Evolutionary conservation across 2,888 invertebrate genomes (phyloP), one percentile per base, ranked within the genome.

Genomic region (Nezara viridula): DNA sequence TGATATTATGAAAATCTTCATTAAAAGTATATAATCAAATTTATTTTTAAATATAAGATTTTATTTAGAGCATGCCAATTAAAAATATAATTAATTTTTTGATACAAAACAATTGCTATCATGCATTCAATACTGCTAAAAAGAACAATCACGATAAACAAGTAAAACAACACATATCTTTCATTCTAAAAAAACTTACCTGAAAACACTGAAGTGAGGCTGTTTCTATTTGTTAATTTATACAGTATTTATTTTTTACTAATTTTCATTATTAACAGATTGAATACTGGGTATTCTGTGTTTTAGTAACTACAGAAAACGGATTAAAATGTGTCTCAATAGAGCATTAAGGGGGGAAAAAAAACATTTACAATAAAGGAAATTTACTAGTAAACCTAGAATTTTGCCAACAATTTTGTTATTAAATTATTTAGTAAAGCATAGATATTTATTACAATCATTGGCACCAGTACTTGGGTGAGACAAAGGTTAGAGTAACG

Each of bases 161-260:
- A 66, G 32, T 66, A 66, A 37, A 73, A 73, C 32, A 37, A 73
- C 32, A 73, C 66, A 81, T 14, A 44, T 77, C 40, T 7, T 81
- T 81, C 81, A 81, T 44, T 77, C 37, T 81, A 81, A 44, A 44
- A n/a, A 81, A 24, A 81, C 81, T 81, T 81, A 81, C 81, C 81
- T 81, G 40, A 40, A 81, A 81, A 81, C 1, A 44, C 7, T 81
- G 81, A 44, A n/a, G 81, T 81, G 81, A 81, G 81, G 81, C 81
- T 81, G 81, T 81, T 81, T 81, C 81, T 81, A 81, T 81, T 81
- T 40, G 81, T 81, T 81, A n/a, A 24, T 40, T 44, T n/a, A 44
- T 81, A 24, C 7, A n/a, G 12, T 73, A 81, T 81, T 47, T 40
- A 44, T n/a, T 47, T 81, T 81, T n/a, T 14, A 81, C 24, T 44